Base-by-base conservation (phyloP, 2,888 invertebrate genomes). In the Argyra leucocephala region DNA sequence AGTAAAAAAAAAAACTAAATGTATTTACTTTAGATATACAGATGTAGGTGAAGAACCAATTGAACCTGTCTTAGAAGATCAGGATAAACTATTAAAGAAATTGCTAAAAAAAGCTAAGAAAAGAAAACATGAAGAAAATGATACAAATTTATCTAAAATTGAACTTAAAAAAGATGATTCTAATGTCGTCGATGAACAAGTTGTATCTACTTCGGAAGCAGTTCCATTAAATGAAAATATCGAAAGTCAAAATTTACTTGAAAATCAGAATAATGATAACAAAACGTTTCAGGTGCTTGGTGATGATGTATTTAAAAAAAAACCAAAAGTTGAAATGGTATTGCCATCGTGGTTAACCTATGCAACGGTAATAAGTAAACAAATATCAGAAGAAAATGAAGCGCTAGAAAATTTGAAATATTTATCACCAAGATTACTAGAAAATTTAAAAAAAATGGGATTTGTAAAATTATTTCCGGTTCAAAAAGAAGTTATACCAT, bases 271-370 rank as follows among this genome's bases (percentile, higher is more conserved):
- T 18, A 48, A 18, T 48, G 18, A 48, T 31, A 31, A 63, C 18
- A 65, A 66, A 62, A 64, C 67, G 37, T 78, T 77, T 64, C 71
- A 74, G 73, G 82, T 91, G 22, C 81, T 92, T 63, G 90, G 90
- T 7, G 82, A 81, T 65, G 84, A 84, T 72, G 84, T 83, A 66
- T 83, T 85, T 74, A 80, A 81, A 70, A 85, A 84, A 71, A 85
- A 82, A 69, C 69, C 73, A 2, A 84, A 84, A 75, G 85, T 91
- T 0, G 85, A 88, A 73, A 82, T 92, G 76, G 86, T 92, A 7
- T 80, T 96, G 61, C 96, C 96, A 1, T 83, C 88, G 69, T 97
- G 96, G 96, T 78, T 97, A 48, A 85, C 90, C 1, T 84, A 90
- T 75, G 93, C 96, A 4, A 85, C 85, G 59, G 79, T 89, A 63